Evolutionary conservation across 1,140 invertebrate species (phyloP).

Genomic region (Telenomus remus): DNA sequence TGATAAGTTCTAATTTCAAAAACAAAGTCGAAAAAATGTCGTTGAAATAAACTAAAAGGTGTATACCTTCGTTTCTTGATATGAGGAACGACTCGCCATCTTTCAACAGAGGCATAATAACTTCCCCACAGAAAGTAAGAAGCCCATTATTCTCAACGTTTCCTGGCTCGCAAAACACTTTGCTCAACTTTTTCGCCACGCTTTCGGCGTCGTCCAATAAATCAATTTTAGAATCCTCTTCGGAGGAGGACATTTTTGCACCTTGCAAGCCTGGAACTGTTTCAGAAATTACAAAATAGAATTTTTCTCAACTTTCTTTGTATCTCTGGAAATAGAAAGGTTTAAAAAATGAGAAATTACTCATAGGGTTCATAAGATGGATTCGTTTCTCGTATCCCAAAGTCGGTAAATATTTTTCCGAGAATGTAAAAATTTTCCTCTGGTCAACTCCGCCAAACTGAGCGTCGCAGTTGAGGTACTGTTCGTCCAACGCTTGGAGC

Average conservation of each 20-base stretch:
- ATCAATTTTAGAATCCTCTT: constrained; percentile 99
- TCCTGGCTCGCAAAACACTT: constrained; percentile 98
- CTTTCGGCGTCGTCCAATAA: constrained; percentile 90
- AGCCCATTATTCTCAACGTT: constrained; percentile 97
- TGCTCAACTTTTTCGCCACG: constrained; percentile 97
- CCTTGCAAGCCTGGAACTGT: constrained; percentile 88
- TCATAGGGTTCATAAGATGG: constrained; percentile 99
- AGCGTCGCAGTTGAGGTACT: constrained; percentile 97
- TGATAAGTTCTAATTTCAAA: background rate
- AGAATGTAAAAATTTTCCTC: constrained; percentile 98
- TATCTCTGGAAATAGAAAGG: too few species aligned
- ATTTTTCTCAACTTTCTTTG: too few species aligned
- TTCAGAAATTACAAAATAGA: constrained; percentile 13
- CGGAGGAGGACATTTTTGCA: constrained; percentile 98
- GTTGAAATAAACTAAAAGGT: background rate
- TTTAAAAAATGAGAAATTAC: constrained; percentile 77
- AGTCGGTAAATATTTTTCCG: constrained; percentile 97
- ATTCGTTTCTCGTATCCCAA: constrained; percentile 94
- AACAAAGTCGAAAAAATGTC: too few species aligned
- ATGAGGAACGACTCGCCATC: constrained; percentile 80
- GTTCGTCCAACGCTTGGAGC: constrained; percentile 96
- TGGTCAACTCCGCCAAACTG: constrained; percentile 99
- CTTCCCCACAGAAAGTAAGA: constrained; percentile 95
- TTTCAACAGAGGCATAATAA: constrained; percentile 91
- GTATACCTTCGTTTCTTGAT: constrained; percentile 73